Evolutionary conservation across 2,113 vertebrate genomes (phyloP).

Genomic region (Sceloporus undulatus): DNA sequence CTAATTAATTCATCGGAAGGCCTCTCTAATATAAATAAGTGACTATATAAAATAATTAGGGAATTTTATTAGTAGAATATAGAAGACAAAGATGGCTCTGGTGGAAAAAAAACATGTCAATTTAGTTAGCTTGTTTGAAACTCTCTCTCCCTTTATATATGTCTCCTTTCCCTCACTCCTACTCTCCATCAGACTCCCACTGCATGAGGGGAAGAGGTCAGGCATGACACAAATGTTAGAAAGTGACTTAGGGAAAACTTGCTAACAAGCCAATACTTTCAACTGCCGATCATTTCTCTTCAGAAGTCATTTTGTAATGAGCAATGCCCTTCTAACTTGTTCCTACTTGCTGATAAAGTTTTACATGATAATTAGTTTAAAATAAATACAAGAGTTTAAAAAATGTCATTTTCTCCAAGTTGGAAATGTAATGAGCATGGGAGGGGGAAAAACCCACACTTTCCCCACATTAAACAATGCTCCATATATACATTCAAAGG

Average conservation of each 20-base stretch:
- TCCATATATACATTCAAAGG: neutral
- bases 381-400: neutral
- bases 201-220: no score
- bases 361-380: neutral
- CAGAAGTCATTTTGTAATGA: neutral
- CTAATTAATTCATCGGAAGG: slow-evolving; percentile 53
- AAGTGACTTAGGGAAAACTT: neutral
- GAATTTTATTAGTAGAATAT: neutral
- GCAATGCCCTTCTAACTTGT: neutral
- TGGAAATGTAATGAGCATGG: neutral
- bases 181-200: neutral
- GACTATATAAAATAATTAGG: slow-evolving; percentile 31
- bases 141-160: neutral
- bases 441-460: no score
- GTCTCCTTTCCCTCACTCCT: neutral
- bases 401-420: neutral
- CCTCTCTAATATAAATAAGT: slow-evolving; percentile 42
- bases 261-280: neutral
- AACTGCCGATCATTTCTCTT: slow-evolving; percentile 10
- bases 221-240: no score
- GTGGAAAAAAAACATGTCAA: neutral
- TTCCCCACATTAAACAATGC: neutral
- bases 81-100: neutral
- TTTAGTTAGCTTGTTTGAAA: neutral
- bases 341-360: neutral